Evolutionary conservation across 2,113 vertebrate genomes (phyloP), one percentile per base, ranked within the genome.

Genomic region (Peromyscus leucopus): DNA sequence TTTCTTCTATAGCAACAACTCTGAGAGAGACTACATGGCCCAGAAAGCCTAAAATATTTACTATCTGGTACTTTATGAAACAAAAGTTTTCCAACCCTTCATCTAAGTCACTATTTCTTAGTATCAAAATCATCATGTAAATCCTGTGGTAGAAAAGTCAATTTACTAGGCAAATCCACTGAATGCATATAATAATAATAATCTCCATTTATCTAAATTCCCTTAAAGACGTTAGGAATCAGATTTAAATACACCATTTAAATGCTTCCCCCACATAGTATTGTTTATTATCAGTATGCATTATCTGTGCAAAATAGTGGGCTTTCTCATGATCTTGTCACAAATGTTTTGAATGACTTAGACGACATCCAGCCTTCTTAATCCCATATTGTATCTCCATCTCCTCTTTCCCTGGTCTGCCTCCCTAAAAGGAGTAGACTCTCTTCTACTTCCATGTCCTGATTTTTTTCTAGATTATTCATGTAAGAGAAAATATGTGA

Each of bases 31-130:
- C 12, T 93, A n/a, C 39, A 89, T 36, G 74, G n/a, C 39, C 46
- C 31, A 71, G 55, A 90, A 95, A 95, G 33, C 63, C 51, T 57
- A 91, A 90, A 71, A 74, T 95, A 93, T 95, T 96, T 95, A 78
- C 69, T 93, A 65, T 61, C 19, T 92, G 59, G 10, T 57, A 28
- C 65, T 92, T 75, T 78, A n/a, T 28, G 33, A 24, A 61, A 48
- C 74, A 93, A 94, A 51, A 72, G 22, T 63, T 82, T 86, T 63
- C 59, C 65, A 80, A 72, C 57, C 5, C 59, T 59, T 93, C 22
- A 22, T 72, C 76, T 61, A 80, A 51, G 63, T 82, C 59, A 86
- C 22, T 57, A 31, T 96, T 87, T 92, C 36, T 87, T 26, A 83
- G 51, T 28, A 65, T 92, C 48, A 90, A 86, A 90, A 90, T 96